A percentile compares a stretch with the other conserved stretches of the same genome.
phyloP scores from a whole-genome alignment of 2,797 vertebrate species.

The Austrolebias charrua region DNA sequence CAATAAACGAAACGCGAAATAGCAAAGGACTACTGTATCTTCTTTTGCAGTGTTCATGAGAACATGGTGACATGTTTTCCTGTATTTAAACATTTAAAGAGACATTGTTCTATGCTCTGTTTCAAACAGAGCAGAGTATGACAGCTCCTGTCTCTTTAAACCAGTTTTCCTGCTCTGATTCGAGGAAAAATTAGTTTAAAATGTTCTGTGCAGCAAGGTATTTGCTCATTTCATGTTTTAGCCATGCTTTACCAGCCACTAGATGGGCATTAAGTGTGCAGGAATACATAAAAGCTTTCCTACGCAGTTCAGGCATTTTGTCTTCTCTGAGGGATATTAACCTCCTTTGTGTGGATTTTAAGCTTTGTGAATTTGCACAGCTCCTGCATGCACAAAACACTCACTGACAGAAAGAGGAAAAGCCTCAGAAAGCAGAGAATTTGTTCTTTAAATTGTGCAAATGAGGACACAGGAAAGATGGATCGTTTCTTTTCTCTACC shows the following conservation, averaged over 20 bases:
- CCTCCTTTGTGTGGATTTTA: background rate
- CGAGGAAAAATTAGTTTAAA: too few species aligned
- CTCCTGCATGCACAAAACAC: background rate
- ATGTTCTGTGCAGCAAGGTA: background rate
- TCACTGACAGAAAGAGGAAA: background rate
- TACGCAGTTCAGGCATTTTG: background rate
- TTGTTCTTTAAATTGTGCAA: background rate
- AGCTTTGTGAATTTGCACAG: background rate
- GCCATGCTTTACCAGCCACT: background rate
- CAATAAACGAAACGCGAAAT: too few species aligned
- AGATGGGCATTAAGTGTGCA: background rate
- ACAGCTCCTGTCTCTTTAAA: background rate
- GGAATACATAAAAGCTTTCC: background rate
- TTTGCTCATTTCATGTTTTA: background rate
- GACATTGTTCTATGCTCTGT: too few species aligned
- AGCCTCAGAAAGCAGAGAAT: background rate
- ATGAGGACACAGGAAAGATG: background rate
- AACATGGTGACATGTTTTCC: too few species aligned
- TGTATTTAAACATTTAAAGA: too few species aligned
- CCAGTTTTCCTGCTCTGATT: background rate
- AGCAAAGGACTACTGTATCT: background rate
- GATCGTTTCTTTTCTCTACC: slow-evolving; percentile 40
- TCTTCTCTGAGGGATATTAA: background rate
- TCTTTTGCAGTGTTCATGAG: background rate
- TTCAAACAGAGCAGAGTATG: too few species aligned